A percentile compares a stretch with the other conserved stretches of the same genome.
Evolutionary conservation across 2,113 vertebrate genomes (phyloP).

Genomic region (Lamprotornis superbus): DNA sequence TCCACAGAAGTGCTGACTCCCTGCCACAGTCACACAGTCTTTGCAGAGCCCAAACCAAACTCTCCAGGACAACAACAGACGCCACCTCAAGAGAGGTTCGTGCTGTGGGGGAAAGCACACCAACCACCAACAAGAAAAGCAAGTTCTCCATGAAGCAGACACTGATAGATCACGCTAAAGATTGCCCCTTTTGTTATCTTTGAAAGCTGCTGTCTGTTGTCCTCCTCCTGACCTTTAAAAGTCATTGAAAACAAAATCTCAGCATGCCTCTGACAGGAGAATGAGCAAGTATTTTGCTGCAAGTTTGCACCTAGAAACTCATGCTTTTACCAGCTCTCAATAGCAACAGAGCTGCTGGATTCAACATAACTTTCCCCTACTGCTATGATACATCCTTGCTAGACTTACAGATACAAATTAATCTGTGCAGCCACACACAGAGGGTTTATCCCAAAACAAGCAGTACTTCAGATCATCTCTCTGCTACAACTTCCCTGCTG

Average conservation of each 20-base stretch:
- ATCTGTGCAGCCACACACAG: background rate
- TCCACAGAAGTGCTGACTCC: background rate
- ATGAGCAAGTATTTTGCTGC: background rate
- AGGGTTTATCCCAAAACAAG: background rate
- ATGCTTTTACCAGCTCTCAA: background rate
- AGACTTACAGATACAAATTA: background rate
- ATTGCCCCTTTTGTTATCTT: background rate
- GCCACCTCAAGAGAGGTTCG: background rate
- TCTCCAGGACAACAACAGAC: background rate
- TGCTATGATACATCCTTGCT: background rate
- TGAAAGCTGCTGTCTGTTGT: background rate
- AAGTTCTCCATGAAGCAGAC: background rate
- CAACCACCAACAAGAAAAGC: background rate
- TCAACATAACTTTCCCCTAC: background rate
- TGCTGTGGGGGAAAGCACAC: background rate
- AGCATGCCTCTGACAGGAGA: background rate
- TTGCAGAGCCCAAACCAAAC: background rate
- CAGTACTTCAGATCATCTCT: background rate
- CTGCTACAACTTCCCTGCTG: background rate
- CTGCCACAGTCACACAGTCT: background rate
- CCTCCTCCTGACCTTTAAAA: conserved; percentile 35
- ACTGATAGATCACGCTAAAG: background rate
- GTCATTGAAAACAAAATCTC: conserved; percentile 10
- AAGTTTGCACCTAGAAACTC: background rate
- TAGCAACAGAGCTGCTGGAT: background rate